Evolutionary conservation across 2,797 vertebrate genomes (phyloP).

Genomic region (Pagetopsis macropterus): DNA sequence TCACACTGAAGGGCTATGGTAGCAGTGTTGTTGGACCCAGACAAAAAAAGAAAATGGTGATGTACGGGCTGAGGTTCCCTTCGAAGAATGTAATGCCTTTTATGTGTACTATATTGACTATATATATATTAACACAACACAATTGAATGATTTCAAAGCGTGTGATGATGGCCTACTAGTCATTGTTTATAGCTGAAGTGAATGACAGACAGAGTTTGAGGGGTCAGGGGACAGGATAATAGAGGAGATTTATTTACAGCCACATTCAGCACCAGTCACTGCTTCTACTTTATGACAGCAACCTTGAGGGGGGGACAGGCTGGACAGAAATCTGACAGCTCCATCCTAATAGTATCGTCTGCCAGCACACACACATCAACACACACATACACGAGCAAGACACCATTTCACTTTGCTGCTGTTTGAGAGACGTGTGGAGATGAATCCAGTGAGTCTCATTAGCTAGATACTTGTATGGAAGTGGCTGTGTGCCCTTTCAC

Average conservation of each 20-base stretch:
- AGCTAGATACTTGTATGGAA: slow-evolving; percentile 45
- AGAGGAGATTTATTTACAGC: slow-evolving; percentile 62
- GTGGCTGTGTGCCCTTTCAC: slow-evolving; percentile 37
- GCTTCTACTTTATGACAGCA: slow-evolving; percentile 59
- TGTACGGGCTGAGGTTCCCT: neutral
- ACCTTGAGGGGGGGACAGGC: slow-evolving; percentile 56
- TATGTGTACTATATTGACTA: neutral
- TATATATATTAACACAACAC: neutral
- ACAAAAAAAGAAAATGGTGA: too few species aligned
- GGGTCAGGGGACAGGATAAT: slow-evolving; percentile 21
- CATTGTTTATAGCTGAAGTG: slow-evolving; percentile 11
- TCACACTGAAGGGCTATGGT: neutral
- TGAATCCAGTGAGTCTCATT: slow-evolving; percentile 59
- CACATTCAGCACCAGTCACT: slow-evolving; percentile 40
- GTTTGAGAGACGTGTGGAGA: slow-evolving; percentile 36
- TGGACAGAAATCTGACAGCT: slow-evolving; percentile 57
- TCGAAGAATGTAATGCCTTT: neutral
- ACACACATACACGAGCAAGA: slow-evolving; percentile 3
- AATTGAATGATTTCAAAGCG: neutral
- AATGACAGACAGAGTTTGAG: slow-evolving; percentile 28
- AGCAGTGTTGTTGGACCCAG: neutral
- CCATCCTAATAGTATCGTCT: slow-evolving; percentile 46
- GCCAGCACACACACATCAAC: slow-evolving; percentile 8
- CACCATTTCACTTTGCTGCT: slow-evolving; percentile 35
- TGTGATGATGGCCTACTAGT: neutral